Conservation (phyloP, 2,888 invertebrate species). For the Eretmocerus hayati region DNA sequence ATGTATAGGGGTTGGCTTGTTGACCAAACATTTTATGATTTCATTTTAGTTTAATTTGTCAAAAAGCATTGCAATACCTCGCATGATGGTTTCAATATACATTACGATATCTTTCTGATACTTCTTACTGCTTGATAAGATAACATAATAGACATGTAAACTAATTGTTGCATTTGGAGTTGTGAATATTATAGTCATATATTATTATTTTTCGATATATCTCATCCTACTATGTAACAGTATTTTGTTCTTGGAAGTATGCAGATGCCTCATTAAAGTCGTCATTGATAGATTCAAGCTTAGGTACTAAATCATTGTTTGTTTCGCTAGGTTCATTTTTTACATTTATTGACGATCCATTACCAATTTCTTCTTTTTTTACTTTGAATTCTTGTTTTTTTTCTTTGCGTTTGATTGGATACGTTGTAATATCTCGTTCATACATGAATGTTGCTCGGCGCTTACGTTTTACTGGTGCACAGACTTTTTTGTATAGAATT, state of each 20-base stretch:
- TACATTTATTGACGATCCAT: conserved; percentile 20
- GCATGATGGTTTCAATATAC: conserved; percentile 22
- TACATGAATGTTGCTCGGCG: conserved; percentile 42
- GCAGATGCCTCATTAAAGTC: conserved; percentile 18
- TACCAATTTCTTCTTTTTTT: conserved; percentile 28
- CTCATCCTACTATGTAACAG: conserved; percentile 22
- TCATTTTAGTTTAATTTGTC: no score
- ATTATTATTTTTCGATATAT: conserved; percentile 15
- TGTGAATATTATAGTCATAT: conserved; percentile 21
- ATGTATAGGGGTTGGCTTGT: no score
- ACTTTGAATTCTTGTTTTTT: conserved; percentile 24
- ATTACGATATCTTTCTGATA: conserved; percentile 19
- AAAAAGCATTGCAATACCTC: no score
- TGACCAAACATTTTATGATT: no score
- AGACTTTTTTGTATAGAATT: conserved; percentile 53
- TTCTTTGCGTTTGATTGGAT: conserved; percentile 27
- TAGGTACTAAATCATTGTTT: conserved; percentile 11
- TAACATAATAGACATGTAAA: conserved; percentile 23
- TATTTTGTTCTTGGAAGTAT: conserved; percentile 18
- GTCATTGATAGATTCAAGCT: conserved; percentile 14
- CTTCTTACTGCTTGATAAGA: conserved; percentile 21
- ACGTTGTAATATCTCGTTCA: conserved; percentile 36
- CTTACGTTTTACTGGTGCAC: conserved; percentile 45
- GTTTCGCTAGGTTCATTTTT: conserved; percentile 19
- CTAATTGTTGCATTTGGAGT: conserved; percentile 24